Evolutionary conservation across 2,113 vertebrate species (phyloP).

Genomic region (Stigmatopora argus): DNA sequence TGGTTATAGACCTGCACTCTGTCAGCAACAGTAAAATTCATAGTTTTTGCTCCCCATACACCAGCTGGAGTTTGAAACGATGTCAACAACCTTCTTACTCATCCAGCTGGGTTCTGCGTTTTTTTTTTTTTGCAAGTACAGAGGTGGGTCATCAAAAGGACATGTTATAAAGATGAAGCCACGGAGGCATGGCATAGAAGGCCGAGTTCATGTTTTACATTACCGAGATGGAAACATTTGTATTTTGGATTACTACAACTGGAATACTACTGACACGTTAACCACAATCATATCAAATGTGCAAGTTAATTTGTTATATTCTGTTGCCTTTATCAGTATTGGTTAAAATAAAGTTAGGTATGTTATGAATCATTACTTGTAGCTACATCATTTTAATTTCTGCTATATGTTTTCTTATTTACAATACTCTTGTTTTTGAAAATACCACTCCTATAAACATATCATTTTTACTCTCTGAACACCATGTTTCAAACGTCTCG

Average conservation of each 20-base stretch:
- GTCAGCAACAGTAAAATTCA: too few relatives aligned
- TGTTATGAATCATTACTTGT: too few relatives aligned
- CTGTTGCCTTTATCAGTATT: too few relatives aligned
- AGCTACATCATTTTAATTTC: too few relatives aligned
- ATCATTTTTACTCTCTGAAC: constrained; percentile 21
- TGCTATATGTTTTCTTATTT: constrained; percentile 5
- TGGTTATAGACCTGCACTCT: too few relatives aligned
- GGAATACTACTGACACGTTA: background rate
- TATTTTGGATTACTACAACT: background rate
- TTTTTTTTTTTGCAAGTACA: background rate
- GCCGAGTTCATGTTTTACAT: too few relatives aligned
- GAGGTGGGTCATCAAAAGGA: background rate
- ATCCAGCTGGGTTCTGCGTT: background rate
- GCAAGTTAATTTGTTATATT: too few relatives aligned
- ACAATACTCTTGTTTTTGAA: constrained; percentile 1
- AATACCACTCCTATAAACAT: constrained; percentile 11
- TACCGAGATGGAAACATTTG: too few relatives aligned
- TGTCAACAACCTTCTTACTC: background rate
- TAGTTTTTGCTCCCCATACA: background rate
- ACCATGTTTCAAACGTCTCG: constrained; percentile 20
- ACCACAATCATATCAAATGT: background rate
- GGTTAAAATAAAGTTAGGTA: too few relatives aligned
- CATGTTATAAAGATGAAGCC: background rate
- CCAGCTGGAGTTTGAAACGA: background rate
- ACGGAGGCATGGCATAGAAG: background rate